Conservation (phyloP, 2,113 vertebrate genomes). For the Miniopterus natalensis region DNA sequence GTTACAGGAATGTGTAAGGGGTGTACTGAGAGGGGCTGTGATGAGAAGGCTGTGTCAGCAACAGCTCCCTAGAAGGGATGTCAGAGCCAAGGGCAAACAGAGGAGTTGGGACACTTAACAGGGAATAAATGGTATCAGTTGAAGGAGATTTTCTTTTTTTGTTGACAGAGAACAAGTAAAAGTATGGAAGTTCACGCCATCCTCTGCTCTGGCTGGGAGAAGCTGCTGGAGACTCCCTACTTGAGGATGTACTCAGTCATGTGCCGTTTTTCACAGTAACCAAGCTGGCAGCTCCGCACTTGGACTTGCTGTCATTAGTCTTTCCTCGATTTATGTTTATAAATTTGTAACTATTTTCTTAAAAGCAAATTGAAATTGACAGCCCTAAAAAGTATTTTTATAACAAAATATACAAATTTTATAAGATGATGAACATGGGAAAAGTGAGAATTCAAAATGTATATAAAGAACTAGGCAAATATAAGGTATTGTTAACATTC, state of each 20-base stretch:
- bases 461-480: neutral
- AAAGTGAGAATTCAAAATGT: constrained; percentile 43
- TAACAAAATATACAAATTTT: constrained; percentile 44
- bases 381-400: neutral
- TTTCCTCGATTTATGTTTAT: constrained; percentile 8
- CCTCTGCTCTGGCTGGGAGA: neutral
- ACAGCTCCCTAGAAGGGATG: neutral
- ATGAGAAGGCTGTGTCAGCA: neutral
- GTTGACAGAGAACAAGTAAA: neutral
- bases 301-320: neutral
- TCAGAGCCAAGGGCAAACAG: neutral
- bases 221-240: neutral
- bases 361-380: constrained; percentile 35
- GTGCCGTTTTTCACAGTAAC: neutral
- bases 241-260: neutral
- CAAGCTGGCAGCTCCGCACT: neutral
- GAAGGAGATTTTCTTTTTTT: neutral
- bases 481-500: neutral
- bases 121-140: neutral
- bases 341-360: constrained; percentile 18
- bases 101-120: neutral
- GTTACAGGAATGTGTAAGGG: neutral
- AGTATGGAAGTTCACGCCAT: neutral
- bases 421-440: neutral
- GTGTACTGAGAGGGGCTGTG: neutral